phyloP scores from a whole-genome alignment of 53 echinoderm and acorn worm species.

The Temnopleurus reevesii region DNA sequence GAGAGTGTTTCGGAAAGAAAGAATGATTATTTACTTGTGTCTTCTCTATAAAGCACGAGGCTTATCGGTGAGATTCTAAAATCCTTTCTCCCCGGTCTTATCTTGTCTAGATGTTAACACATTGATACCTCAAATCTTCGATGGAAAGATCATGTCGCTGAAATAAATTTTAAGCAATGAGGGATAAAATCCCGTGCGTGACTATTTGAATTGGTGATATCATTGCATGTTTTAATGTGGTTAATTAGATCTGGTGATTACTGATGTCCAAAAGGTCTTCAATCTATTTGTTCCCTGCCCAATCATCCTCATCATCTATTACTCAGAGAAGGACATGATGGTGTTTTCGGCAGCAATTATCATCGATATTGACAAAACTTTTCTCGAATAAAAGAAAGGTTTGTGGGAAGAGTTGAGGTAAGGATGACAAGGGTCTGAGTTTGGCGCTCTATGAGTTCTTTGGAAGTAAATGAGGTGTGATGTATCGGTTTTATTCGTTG shows the following conservation, averaged over 20 bases:
- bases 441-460: neutral
- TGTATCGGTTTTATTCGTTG: constrained; percentile 22
- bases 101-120: neutral
- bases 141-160: neutral
- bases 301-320: neutral
- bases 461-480: constrained; percentile 44
- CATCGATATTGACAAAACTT: neutral
- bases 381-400: neutral
- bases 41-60: no score
- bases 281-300: neutral
- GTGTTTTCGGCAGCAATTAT: constrained; percentile 32
- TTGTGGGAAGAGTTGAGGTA: neutral
- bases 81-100: no score
- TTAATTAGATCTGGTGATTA: constrained; percentile 2
- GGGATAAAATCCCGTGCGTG: constrained; percentile 36
- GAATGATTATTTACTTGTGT: neutral
- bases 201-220: constrained; percentile 20
- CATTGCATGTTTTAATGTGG: neutral
- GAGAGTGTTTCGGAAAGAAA: neutral
- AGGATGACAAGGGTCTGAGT: neutral
- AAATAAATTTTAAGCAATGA: constrained; percentile 16
- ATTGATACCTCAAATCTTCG: neutral
- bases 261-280: neutral
- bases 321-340: neutral
- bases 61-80: no score